These are phyloP conservation scores for Knipowitschia caucasica DNA, from an alignment of 2,797 vertebrate species.

Conservation along the genomic window DNA sequence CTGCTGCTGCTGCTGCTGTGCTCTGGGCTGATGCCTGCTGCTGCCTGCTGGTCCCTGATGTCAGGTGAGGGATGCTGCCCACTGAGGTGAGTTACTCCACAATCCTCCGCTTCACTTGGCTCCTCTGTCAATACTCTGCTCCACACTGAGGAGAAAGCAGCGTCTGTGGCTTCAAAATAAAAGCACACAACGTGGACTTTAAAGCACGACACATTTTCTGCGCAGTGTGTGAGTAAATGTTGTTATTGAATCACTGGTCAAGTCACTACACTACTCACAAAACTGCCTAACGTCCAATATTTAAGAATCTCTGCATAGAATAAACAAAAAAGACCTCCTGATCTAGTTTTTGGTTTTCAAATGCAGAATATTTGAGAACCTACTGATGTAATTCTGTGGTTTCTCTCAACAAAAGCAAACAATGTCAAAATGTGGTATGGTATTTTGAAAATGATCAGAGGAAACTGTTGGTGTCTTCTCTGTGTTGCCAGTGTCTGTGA, in stretches of 20 bases:
- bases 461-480: not conserved
- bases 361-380: not conserved
- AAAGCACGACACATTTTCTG: no score
- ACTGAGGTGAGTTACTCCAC: conserved; percentile 9
- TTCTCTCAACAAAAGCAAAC: not conserved
- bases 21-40: not conserved
- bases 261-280: no score
- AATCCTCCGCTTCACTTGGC: conserved; percentile 5
- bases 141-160: not conserved
- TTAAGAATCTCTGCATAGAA: no score
- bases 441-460: not conserved
- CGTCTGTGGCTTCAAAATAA: conserved; percentile 38
- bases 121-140: not conserved
- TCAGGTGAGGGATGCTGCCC: conserved; percentile 6
- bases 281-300: no score
- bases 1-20: not conserved
- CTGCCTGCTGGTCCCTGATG: not conserved
- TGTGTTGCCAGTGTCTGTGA: not conserved
- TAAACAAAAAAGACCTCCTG: not conserved
- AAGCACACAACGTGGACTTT: conserved; percentile 14
- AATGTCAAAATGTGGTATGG: no score
- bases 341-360: no score
- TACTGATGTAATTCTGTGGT: no score
- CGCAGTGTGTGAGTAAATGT: not conserved
- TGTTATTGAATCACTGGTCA: no score